Evolutionary conservation across 2,797 vertebrate genomes (phyloP).

Genomic region (Helostoma temminkii): DNA sequence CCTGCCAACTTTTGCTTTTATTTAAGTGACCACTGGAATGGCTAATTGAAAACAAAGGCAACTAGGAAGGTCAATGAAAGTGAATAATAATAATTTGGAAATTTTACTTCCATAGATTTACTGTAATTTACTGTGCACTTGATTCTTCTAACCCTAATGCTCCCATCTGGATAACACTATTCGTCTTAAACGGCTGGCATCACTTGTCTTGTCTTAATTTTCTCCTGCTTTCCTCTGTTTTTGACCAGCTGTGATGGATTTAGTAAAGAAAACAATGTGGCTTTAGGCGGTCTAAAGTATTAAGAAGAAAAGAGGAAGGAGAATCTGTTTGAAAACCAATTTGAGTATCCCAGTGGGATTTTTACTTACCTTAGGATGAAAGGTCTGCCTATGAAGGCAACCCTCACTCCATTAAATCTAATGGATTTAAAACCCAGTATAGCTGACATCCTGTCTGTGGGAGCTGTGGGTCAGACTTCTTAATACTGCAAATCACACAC

Average conservation of each 20-base stretch:
- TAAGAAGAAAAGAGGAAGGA: slow-evolving; percentile 8
- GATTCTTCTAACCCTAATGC: neutral
- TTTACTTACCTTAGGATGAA: neutral
- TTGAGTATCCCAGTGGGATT: neutral
- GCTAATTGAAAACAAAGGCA: slow-evolving; percentile 11
- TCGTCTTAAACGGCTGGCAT: slow-evolving; percentile 10
- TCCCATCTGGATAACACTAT: slow-evolving; percentile 30
- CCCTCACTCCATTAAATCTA: slow-evolving; percentile 6
- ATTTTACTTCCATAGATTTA: slow-evolving; percentile 29
- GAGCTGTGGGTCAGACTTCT: slow-evolving; percentile 13
- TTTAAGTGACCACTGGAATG: neutral
- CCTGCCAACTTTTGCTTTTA: slow-evolving; percentile 17
- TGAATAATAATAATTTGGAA: slow-evolving; percentile 9
- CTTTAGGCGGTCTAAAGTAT: slow-evolving; percentile 4
- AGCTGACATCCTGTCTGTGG: too few species aligned
- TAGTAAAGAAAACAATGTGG: slow-evolving; percentile 1
- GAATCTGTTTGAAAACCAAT: neutral
- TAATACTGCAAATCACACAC: neutral
- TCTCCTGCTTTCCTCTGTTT: slow-evolving; percentile 33
- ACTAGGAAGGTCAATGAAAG: slow-evolving; percentile 5
- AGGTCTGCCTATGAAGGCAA: neutral
- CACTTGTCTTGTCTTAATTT: neutral
- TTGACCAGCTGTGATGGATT: slow-evolving; percentile 24
- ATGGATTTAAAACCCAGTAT: slow-evolving; percentile 1
- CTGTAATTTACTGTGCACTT: neutral